These are phyloP conservation scores for Pinctada fucata DNA, from an alignment of 2,888 invertebrate species.

Conservation along the genomic window DNA sequence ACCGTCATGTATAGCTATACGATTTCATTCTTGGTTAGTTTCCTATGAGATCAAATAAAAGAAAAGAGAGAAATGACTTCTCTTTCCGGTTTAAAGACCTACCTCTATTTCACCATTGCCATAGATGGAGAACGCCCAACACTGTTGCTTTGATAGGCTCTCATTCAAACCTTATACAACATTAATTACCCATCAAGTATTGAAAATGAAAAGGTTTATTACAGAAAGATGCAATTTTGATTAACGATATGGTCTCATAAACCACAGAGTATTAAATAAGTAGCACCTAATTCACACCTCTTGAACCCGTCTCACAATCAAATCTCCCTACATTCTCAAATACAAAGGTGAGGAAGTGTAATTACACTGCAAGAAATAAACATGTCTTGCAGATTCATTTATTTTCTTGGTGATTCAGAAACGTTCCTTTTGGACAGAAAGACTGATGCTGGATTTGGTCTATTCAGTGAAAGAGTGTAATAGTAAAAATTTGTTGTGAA, in stretches of 20 bases:
- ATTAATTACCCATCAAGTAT: background rate
- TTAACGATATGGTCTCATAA: background rate
- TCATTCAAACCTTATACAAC: background rate
- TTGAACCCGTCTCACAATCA: no score
- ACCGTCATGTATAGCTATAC: no score
- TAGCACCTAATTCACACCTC: slow-evolving; percentile 13
- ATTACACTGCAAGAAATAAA: no score
- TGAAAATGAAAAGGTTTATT: background rate
- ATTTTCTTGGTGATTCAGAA: no score
- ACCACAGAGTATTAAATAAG: slow-evolving; percentile 3
- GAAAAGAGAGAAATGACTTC: background rate
- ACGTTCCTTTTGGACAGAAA: no score
- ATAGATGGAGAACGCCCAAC: background rate
- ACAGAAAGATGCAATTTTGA: background rate
- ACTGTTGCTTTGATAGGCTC: background rate
- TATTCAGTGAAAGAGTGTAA: no score
- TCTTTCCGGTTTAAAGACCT: background rate
- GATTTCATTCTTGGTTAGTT: background rate
- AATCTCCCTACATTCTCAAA: no score
- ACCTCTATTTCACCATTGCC: background rate
- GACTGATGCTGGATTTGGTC: no score
- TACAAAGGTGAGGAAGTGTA: no score
- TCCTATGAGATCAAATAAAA: background rate
- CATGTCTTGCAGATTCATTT: no score
- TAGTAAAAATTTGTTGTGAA: no score